Conservation (phyloP, 2,888 invertebrate genomes). For the Orchesella flavescens region DNA sequence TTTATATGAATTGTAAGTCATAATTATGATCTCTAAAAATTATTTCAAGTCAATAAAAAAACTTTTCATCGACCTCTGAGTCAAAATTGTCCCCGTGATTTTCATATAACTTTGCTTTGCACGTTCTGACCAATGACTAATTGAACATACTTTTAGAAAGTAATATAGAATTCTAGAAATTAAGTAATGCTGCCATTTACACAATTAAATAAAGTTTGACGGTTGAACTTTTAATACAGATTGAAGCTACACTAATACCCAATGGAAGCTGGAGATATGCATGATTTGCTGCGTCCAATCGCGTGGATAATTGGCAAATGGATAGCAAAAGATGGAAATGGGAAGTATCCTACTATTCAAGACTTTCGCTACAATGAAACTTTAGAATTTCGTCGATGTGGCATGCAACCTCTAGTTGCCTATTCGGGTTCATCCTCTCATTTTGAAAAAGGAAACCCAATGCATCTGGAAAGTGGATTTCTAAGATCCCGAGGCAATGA, state of each 20-base stretch:
- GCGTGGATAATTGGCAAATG: slow-evolving; percentile 80
- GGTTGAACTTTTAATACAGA: neutral
- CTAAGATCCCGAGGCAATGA: slow-evolving; percentile 78
- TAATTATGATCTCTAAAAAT: neutral
- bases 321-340: slow-evolving; percentile 77
- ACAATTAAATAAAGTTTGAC: too few relatives aligned
- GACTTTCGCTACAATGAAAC: slow-evolving; percentile 78
- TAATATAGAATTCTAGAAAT: neutral
- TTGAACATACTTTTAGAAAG: neutral
- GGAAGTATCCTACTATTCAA: slow-evolving; percentile 78
- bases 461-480: slow-evolving; percentile 81
- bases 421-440: slow-evolving; percentile 77
- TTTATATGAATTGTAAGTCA: neutral
- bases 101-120: neutral
- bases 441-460: slow-evolving; percentile 77
- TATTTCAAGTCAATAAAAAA: neutral
- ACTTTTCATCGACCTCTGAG: too few relatives aligned
- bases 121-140: neutral
- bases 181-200: too few relatives aligned
- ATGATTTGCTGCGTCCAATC: slow-evolving; percentile 77
- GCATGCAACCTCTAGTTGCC: slow-evolving; percentile 77
- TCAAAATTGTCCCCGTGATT: too few relatives aligned
- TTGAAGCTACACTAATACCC: neutral
- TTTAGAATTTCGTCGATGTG: slow-evolving; percentile 60
- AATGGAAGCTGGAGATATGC: slow-evolving; percentile 65